A percentile compares a stretch with the other conserved stretches of the same genome.
phyloP scores from a whole-genome alignment of 2,888 invertebrate species.

The Epiblema foenella region DNA sequence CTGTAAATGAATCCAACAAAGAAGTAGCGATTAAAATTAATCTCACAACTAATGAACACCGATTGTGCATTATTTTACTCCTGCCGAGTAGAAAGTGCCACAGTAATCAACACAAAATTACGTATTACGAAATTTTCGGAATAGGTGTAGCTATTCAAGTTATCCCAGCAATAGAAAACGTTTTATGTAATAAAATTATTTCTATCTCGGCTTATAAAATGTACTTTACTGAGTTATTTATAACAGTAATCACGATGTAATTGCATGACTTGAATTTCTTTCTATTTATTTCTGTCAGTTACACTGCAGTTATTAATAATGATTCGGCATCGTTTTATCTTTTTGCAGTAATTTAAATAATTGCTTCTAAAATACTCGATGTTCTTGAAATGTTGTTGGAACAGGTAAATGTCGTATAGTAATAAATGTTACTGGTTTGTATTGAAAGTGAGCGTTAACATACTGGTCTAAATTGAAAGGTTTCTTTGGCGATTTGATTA shows the following conservation, averaged over 20 bases:
- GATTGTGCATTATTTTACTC: conserved; percentile 24
- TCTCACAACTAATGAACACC: conserved; percentile 16
- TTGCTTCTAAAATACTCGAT: conserved; percentile 21
- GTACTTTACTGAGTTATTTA: conserved; percentile 14
- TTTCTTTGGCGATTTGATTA: conserved; percentile 41
- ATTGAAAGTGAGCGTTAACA: conserved; percentile 48
- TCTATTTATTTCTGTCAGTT: neutral
- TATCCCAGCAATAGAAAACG: conserved; percentile 36
- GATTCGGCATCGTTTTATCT: conserved; percentile 1
- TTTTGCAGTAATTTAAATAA: conserved; percentile 20
- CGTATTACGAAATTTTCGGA: conserved; percentile 34
- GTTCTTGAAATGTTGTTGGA: conserved; percentile 21
- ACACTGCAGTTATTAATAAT: neutral
- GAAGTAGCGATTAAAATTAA: neutral
- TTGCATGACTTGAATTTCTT: conserved; percentile 22
- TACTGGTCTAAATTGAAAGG: conserved; percentile 47
- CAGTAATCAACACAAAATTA: conserved; percentile 29
- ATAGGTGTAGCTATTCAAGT: conserved; percentile 24
- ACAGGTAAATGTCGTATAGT: conserved; percentile 24
- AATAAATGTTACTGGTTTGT: conserved; percentile 41
- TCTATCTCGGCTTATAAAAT: conserved; percentile 19
- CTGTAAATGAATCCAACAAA: neutral
- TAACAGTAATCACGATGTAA: conserved; percentile 23
- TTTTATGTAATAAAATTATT: conserved; percentile 35
- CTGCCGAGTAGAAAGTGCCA: conserved; percentile 37